Base-by-base conservation (phyloP, 1,140 invertebrate species). In the Lycorma delicatula region DNA sequence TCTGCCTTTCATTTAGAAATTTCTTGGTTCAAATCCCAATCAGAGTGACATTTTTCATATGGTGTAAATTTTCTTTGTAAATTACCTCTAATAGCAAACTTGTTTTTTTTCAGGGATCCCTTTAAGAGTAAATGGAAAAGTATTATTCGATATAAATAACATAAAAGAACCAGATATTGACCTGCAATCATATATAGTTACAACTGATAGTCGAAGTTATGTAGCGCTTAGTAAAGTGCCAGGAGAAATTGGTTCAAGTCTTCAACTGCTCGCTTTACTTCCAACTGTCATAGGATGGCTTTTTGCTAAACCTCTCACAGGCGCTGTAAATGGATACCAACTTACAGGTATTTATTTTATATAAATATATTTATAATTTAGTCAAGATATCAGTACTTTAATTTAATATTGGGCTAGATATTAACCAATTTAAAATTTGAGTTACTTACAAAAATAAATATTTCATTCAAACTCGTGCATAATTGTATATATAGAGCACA, bases 131-230 rank as follows among this genome's bases (percentile, higher is more conserved):
- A 89, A 85, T 58, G 94, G 94, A 1, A 87, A 87, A 72, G 75
- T 97, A 1, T 80, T 78, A 52, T 90, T 93, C 9, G 77, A 68
- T 50, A 70, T 98, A 1, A 97, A 97, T 68, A 83, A 82, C 18
- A 70, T 85, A 23, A 70, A 77, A 16, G 74, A 95, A 2, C 77
- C 83, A 11, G 80, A 88, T 29, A 79, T 87, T n/a, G 87, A 93
- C 69, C 75, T 97, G 49, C 93, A 97, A 73, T 87, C 91, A 0
- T 98, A 96, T 70, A 84, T 97, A 0, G 86, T 94, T 2, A 88
- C 90, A 3, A 77, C 80, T 12, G 93, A 97, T 68, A 91, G 90
- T 2, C 77, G 93, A 57, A 85, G 86, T 1, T 98, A 97, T 68
- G 96, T 91, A 0, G 93, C 93, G 6, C 76, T 97, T 16, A 91